These are phyloP conservation scores for Echeneis naucrates DNA, from an alignment of 2,797 vertebrate species.

Conservation along the genomic window DNA sequence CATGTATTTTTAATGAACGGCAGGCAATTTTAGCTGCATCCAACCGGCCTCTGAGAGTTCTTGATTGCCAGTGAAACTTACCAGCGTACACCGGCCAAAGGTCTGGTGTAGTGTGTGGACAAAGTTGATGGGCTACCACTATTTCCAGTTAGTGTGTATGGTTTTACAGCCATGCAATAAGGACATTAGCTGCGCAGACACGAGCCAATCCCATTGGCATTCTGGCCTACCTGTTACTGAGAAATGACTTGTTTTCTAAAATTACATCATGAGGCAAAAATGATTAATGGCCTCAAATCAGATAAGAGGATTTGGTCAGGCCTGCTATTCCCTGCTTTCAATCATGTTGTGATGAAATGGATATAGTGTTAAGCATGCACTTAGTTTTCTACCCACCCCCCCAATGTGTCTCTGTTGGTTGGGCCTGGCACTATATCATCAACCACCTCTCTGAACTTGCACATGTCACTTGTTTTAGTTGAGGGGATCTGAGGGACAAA, in stretches of 20 bases:
- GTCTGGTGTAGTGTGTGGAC: conserved; percentile 35
- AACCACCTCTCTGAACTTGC: conserved; percentile 44
- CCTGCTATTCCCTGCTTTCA: conserved; percentile 72
- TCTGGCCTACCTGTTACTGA: conserved; percentile 68
- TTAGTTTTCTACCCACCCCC: conserved; percentile 52
- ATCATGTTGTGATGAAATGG: conserved; percentile 79
- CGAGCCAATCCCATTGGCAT: conserved; percentile 44
- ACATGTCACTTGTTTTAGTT: conserved; percentile 58
- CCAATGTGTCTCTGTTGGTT: conserved; percentile 47
- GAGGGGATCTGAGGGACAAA: conserved; percentile 64
- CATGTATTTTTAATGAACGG: conserved; percentile 64
- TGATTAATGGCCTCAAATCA: conserved; percentile 78
- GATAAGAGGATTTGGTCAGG: conserved; percentile 77
- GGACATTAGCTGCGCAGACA: conserved; percentile 33
- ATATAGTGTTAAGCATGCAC: conserved; percentile 75
- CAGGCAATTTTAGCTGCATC: conserved; percentile 33
- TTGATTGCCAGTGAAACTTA: conserved; percentile 29
- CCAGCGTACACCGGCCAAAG: conserved; percentile 43
- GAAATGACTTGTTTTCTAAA: conserved; percentile 73
- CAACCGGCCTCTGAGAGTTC: conserved; percentile 25
- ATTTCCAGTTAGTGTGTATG: conserved; percentile 29
- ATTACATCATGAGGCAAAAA: conserved; percentile 76
- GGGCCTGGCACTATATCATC: conserved; percentile 41
- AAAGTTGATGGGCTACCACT: conserved; percentile 25
- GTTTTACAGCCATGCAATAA: conserved; percentile 61